Evolutionary conservation across 2,113 vertebrate species (phyloP), one percentile per base, ranked within the genome.

Genomic region (Pluvialis apricaria): DNA sequence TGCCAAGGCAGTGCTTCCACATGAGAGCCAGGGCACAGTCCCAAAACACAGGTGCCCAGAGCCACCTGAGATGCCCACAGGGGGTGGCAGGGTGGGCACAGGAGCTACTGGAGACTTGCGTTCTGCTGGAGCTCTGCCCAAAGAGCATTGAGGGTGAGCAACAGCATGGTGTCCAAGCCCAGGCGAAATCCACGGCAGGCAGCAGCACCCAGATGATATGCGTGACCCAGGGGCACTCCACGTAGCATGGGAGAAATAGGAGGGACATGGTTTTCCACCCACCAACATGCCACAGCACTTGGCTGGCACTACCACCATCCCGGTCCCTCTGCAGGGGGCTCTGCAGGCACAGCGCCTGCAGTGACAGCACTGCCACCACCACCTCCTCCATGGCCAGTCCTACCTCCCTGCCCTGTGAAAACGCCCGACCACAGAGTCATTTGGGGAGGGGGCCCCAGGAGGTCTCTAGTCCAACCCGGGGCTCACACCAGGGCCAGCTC

Each of bases 21-120:
- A 36, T 8, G 34, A 31, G 8, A 81, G 29, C 38, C 52, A 26
- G 1, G 38, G 52, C 79, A 84, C 0, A 0, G 54, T 24, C n/a
- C 22, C 65, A 90, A 54, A 90, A 42, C 13, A 49, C 26, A 86
- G 45, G 61, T 69, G 58, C 28, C 58, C 3, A 2, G 42, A 73
- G 65, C n/a, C 64, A 86, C 36, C 66, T 0, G 16, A 88, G 47
- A 71, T 52, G 38, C 32, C 34, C 10, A 1, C n/a, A 72, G 68
- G 12, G 47, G 13, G 52, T 31, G 34, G 72, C 32, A 69, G 51
- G 28, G 52, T 26, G 40, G 40, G 32, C 0, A 0, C 1, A 75
- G 38, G n/a, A 92, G 24, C 70, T 55, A 31, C 42, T 32, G n/a
- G 36, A 42, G 32, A 51, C 24, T 49, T 58, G 38, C 0, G 3